Evolutionary conservation across 23 tunicate species (phyloP), one percentile per base, ranked within the genome.

Genomic region (Oikopleura dioica): DNA sequence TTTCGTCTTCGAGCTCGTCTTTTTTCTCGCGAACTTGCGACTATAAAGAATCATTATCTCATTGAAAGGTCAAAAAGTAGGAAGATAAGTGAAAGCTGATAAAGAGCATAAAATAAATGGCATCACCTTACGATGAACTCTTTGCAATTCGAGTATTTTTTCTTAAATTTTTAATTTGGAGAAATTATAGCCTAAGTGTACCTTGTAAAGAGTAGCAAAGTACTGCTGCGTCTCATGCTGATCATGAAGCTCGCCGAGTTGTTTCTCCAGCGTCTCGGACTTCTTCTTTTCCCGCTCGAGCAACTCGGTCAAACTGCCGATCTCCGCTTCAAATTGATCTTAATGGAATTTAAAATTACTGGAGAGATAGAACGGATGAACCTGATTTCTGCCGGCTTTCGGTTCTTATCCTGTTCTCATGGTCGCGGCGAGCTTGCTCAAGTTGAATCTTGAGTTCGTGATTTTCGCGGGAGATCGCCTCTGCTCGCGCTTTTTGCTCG

Each of bases 171-270:
- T n/a, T n/a, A n/a, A n/a, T n/a, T n/a, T n/a, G n/a, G n/a, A n/a
- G n/a, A n/a, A n/a, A n/a, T 44, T 28, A 24, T 16, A 24, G 35
- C 0, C 9, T 16, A 34, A 76, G 21, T 76, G 21, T 76, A 77
- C 36, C 79, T 38, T 72, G 32, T 26, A 76, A 23, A 80, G 78
- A 79, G 82, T 94, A 29, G 89, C 83, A 79, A 94, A 94, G 79
- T 94, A 94, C 38, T 83, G 89, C 68, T 84, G 87, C 2, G 99
- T 94, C 76, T 94, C 99, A 1, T 86, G 81, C 75, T 94, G 99
- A 76, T 94, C 99, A 78, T 86, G 95, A 35, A 86, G 85, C 75
- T 94, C 99, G 31, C 85, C 69, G 95, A 94, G 87, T 63, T 86
- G 95, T 1, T 95, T 85, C 35, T 84, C 89, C 36, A 83, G 76